These are phyloP conservation scores for Nymphicus hollandicus DNA, from an alignment of 2,113 vertebrate genomes.

Conservation along the genomic window DNA sequence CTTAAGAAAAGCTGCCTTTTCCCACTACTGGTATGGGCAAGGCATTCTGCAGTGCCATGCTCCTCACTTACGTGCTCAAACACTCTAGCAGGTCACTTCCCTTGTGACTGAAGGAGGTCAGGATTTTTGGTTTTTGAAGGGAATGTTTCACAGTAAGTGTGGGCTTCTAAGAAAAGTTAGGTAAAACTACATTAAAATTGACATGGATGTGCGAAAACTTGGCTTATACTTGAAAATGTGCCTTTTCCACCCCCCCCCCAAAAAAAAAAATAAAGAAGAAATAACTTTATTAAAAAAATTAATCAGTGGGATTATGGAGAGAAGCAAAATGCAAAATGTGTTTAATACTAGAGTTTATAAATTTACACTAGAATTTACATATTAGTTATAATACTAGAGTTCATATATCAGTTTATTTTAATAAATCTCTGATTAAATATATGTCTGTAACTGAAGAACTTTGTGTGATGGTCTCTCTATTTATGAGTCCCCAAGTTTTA, in stretches of 20 bases:
- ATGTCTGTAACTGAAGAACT: neutral
- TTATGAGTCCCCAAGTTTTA: neutral
- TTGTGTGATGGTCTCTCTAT: neutral
- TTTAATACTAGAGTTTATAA: neutral
- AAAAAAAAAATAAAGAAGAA: neutral
- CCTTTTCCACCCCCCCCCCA: fast-evolving
- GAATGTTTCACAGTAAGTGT: neutral
- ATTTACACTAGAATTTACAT: neutral
- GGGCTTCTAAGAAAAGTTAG: neutral
- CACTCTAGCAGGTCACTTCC: neutral
- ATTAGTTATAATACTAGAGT: neutral
- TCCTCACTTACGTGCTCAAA: fast-evolving
- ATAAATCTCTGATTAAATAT: neutral
- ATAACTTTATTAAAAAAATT: neutral
- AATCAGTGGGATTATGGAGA: neutral
- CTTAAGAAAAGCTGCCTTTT: neutral
- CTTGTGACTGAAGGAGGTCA: neutral
- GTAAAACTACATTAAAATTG: neutral
- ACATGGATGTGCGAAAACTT: neutral
- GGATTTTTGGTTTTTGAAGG: neutral
- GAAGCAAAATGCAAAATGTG: neutral
- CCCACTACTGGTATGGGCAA: neutral
- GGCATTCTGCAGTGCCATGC: neutral
- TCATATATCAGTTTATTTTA: neutral
- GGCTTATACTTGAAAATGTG: neutral